A percentile compares a stretch with the other conserved stretches of the same genome.
Conservation (phyloP, 2,888 invertebrate species). For the Molanna angustata region DNA sequence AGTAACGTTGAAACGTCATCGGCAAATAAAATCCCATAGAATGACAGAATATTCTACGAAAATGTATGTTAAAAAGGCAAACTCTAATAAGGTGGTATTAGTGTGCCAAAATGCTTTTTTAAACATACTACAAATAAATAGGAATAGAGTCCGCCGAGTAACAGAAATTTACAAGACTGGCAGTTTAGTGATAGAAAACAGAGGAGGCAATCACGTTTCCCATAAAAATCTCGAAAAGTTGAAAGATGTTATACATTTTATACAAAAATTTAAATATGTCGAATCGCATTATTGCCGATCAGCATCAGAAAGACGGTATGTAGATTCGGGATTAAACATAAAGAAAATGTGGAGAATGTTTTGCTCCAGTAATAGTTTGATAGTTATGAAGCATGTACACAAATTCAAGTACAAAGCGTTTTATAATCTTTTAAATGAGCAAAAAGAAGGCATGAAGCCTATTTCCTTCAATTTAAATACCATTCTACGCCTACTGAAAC, state of each 20-base stretch:
- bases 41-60: neutral
- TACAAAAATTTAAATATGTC: neutral
- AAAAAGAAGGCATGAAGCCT: constrained; percentile 31
- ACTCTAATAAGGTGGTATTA: neutral
- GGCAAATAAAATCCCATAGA: neutral
- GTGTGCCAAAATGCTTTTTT: constrained; percentile 4
- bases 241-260: constrained; percentile 3
- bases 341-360: neutral
- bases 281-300: constrained; percentile 14
- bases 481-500: too few species aligned
- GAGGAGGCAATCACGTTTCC: constrained; percentile 9
- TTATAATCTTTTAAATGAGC: constrained; percentile 34
- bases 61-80: neutral
- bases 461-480: constrained; percentile 37
- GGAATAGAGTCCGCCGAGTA: neutral
- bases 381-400: constrained; percentile 34
- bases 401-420: constrained; percentile 34
- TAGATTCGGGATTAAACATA: neutral
- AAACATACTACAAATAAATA: neutral
- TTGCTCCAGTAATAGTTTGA: constrained; percentile 6
- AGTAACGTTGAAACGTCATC: constrained; percentile 2
- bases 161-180: constrained; percentile 1
- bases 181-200: constrained; percentile 4
- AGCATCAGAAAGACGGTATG: neutral
- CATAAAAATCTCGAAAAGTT: constrained; percentile 3